phyloP scores from a whole-genome alignment of 2,113 vertebrate genomes.

The Cygnus atratus region DNA sequence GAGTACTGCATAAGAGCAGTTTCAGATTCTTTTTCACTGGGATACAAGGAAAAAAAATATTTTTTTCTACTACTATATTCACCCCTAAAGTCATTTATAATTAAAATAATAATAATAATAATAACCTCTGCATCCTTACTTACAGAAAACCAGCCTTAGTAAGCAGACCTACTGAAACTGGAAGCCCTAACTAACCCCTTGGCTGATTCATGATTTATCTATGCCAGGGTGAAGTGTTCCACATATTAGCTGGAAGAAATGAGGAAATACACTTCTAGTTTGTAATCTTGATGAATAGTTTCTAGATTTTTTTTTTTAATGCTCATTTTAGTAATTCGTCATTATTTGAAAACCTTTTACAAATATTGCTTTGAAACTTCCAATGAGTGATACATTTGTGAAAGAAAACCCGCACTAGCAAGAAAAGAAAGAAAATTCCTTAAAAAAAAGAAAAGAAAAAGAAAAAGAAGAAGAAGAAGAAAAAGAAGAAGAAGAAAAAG shows the following conservation, averaged over 20 bases:
- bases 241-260: conserved; percentile 41
- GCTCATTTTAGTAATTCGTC: conserved; percentile 32
- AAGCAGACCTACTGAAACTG: conserved; percentile 16
- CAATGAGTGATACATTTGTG: background rate
- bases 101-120: background rate
- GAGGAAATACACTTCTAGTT: conserved; percentile 31
- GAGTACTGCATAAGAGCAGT: background rate
- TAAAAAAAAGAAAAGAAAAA: too few species aligned
- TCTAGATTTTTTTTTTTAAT: conserved; percentile 45
- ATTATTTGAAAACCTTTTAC: conserved; percentile 28
- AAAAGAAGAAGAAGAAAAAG: too few species aligned
- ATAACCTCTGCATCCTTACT: background rate
- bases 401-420: background rate
- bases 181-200: conserved; percentile 6
- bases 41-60: background rate
- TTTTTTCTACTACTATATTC: background rate
- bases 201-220: conserved; percentile 58
- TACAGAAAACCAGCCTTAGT: background rate
- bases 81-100: background rate
- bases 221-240: conserved; percentile 30
- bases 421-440: background rate
- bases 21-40: background rate
- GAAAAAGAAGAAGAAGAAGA: too few species aligned
- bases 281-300: conserved; percentile 54
- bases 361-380: conserved; percentile 26